These are phyloP conservation scores for Echeneis naucrates DNA, from an alignment of 2,797 vertebrate species.

Conservation along the genomic window DNA sequence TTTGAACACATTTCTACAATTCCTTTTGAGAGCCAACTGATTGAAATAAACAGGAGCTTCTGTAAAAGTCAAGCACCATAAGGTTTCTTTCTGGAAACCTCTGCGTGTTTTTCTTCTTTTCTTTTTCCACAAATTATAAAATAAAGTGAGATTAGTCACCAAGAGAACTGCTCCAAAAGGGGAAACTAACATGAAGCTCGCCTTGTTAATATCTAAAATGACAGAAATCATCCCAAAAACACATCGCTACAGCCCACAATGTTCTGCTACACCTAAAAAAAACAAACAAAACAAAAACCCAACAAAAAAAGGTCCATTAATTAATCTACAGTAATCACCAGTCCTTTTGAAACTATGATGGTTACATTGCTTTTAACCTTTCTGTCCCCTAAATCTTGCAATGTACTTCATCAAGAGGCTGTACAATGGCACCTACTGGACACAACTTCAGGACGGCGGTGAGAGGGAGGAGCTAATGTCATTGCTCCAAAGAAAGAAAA, in stretches of 20 bases:
- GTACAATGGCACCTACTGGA: conserved; percentile 27
- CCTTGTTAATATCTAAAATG: conserved; percentile 35
- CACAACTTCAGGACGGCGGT: conserved; percentile 14
- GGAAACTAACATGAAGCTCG: conserved; percentile 12
- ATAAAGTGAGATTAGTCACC: conserved; percentile 20
- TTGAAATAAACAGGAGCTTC: conserved; percentile 22
- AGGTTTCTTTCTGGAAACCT: conserved; percentile 35
- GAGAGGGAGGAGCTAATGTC: conserved; percentile 9
- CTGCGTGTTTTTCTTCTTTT: conserved; percentile 23
- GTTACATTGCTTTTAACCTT: not conserved
- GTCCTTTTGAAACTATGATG: conserved; percentile 18
- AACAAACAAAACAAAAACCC: too few relatives aligned
- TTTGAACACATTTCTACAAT: conserved; percentile 35
- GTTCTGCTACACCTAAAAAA: conserved; percentile 31
- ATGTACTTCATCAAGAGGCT: conserved; percentile 14
- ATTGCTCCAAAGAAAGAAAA: not conserved
- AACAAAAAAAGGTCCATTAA: not conserved
- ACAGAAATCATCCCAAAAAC: conserved; percentile 42
- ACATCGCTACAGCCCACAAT: conserved; percentile 16
- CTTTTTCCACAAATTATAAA: conserved; percentile 17
- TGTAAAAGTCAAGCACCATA: conserved; percentile 53
- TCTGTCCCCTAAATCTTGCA: conserved; percentile 16
- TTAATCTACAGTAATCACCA: conserved; percentile 21
- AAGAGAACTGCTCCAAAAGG: not conserved
- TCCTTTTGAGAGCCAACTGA: not conserved